These are phyloP conservation scores for Burhinus oedicnemus DNA, from an alignment of 2,113 vertebrate genomes.

Conservation along the genomic window DNA sequence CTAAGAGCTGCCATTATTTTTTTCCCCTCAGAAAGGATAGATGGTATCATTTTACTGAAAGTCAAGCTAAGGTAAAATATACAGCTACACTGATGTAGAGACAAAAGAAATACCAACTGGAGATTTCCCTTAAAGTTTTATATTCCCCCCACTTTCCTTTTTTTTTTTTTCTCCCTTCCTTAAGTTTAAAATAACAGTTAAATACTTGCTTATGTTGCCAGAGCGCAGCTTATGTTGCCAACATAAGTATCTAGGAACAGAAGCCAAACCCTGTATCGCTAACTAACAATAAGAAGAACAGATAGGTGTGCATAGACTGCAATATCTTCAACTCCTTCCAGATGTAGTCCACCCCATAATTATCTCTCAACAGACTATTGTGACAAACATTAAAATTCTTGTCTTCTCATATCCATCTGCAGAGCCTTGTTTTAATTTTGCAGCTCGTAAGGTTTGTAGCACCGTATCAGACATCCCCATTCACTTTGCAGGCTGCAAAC, in stretches of 20 bases:
- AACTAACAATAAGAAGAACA: neutral
- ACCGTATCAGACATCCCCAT: neutral
- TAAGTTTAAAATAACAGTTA: neutral
- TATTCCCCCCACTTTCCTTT: neutral
- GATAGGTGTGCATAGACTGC: neutral
- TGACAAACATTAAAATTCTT: neutral
- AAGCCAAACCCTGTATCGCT: neutral
- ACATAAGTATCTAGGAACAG: neutral
- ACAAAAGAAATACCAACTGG: neutral
- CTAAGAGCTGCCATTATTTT: neutral
- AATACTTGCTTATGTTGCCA: neutral
- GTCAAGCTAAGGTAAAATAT: neutral
- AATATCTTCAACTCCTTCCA: neutral
- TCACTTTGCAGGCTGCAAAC: neutral
- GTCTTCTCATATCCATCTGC: neutral
- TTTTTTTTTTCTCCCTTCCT: rapidly evolving
- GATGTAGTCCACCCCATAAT: neutral
- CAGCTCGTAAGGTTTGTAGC: neutral
- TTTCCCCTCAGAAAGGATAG: neutral
- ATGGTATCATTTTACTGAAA: neutral
- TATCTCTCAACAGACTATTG: neutral
- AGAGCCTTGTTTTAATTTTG: neutral
- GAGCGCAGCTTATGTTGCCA: neutral
- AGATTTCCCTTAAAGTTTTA: neutral
- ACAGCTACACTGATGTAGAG: neutral